A percentile compares a stretch with the other conserved stretches of the same genome.
phyloP scores from a whole-genome alignment of 2,113 vertebrate species.

The Atlantisia rogersi region DNA sequence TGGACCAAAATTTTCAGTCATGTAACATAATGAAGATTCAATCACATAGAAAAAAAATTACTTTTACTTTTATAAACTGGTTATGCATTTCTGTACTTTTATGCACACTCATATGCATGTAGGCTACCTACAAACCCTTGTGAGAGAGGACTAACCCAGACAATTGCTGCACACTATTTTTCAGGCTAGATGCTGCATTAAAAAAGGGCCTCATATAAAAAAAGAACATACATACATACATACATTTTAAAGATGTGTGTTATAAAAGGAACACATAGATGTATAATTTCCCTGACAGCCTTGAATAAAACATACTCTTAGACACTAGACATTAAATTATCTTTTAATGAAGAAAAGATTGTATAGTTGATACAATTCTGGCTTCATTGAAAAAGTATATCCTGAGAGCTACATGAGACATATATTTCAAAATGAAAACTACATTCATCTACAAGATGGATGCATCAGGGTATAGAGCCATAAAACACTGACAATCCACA shows the following conservation, averaged over 20 bases:
- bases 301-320: neutral
- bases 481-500: neutral
- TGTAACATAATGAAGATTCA: neutral
- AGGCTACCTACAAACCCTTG: neutral
- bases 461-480: neutral
- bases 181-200: neutral
- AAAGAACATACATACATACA: too few species aligned
- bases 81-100: neutral
- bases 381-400: neutral
- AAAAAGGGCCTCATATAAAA: neutral
- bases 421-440: neutral
- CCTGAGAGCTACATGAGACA: neutral
- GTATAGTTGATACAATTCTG: neutral
- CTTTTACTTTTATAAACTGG: neutral
- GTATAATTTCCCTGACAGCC: neutral
- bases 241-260: neutral
- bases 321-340: neutral
- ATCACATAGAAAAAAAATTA: neutral
- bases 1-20: neutral
- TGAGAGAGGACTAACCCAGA: neutral
- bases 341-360: neutral
- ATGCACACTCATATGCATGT: neutral
- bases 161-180: neutral
- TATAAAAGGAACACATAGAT: neutral
- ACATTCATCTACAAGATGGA: neutral